These are phyloP conservation scores for Acinonyx jubatus DNA, from an alignment of 2,113 vertebrate genomes.

Conservation along the genomic window DNA sequence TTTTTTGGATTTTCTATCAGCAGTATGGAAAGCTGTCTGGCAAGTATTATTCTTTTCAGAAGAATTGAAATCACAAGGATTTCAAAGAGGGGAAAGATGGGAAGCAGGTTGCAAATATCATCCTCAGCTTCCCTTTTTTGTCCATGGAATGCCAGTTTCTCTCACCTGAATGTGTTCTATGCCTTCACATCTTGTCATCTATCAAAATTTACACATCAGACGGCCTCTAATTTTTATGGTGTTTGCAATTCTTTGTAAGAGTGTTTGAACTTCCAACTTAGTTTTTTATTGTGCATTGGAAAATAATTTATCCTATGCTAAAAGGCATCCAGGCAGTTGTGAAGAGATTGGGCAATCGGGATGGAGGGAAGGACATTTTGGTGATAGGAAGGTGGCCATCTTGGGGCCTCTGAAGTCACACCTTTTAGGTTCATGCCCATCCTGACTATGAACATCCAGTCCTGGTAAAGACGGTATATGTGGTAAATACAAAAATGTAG, in stretches of 20 bases:
- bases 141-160: background rate
- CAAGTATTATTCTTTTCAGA: background rate
- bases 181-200: background rate
- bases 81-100: background rate
- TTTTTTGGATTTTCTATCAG: background rate
- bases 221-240: background rate
- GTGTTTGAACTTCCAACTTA: background rate
- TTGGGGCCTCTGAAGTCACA: background rate
- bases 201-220: background rate
- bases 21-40: background rate
- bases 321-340: background rate
- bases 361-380: background rate
- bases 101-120: background rate
- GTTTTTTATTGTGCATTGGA: background rate
- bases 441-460: background rate
- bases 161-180: background rate
- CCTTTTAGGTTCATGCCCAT: background rate
- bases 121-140: background rate
- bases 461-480: background rate
- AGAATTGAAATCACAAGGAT: background rate
- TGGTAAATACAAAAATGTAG: background rate
- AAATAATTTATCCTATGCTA: background rate
- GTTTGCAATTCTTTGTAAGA: background rate
- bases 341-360: background rate
- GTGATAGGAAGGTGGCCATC: background rate